Evolutionary conservation across 2,888 invertebrate genomes (phyloP).

Genomic region (Tachina lurida): DNA sequence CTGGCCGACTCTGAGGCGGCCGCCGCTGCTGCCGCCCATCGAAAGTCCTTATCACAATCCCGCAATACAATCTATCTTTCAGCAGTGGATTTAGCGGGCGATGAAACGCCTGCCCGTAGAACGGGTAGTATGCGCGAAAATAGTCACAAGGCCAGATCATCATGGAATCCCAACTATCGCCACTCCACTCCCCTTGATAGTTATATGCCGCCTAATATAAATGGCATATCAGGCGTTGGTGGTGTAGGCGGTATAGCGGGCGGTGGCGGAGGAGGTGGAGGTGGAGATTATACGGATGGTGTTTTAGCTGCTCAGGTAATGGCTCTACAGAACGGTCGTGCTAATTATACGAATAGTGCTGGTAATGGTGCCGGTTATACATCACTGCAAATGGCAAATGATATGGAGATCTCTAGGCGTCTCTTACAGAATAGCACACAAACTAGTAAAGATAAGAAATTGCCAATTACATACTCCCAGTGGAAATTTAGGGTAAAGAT

Average conservation of each 20-base stretch:
- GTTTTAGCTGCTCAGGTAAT: constrained; percentile 77
- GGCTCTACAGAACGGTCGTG: constrained; percentile 77
- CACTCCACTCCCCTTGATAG: constrained; percentile 81
- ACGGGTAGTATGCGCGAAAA: constrained; percentile 76
- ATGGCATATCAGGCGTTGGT: constrained; percentile 10
- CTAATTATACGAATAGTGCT: constrained; percentile 58
- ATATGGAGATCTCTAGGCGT: constrained; percentile 84
- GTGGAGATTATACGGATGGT: constrained; percentile 76
- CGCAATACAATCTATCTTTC: constrained; percentile 86
- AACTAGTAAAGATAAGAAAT: constrained; percentile 83
- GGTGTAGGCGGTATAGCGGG: constrained; percentile 60
- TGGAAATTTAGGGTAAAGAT: constrained; percentile 86
- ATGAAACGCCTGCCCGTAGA: constrained; percentile 77
- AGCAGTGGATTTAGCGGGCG: constrained; percentile 84
- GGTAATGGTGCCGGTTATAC: constrained; percentile 65
- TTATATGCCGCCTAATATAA: constrained; percentile 73
- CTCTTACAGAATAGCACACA: constrained; percentile 82
- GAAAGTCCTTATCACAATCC: constrained; percentile 84
- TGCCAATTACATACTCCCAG: constrained; percentile 85
- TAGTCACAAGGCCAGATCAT: constrained; percentile 66
- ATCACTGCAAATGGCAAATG: constrained; percentile 75
- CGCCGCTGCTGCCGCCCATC: constrained; percentile 81
- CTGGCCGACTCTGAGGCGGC: constrained; percentile 82
- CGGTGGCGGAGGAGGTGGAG: constrained; percentile 72
- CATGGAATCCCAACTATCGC: constrained; percentile 78